Evolutionary conservation across 2,888 invertebrate genomes (phyloP), one percentile per base, ranked within the genome.

Genomic region (Proisotoma minuta): DNA sequence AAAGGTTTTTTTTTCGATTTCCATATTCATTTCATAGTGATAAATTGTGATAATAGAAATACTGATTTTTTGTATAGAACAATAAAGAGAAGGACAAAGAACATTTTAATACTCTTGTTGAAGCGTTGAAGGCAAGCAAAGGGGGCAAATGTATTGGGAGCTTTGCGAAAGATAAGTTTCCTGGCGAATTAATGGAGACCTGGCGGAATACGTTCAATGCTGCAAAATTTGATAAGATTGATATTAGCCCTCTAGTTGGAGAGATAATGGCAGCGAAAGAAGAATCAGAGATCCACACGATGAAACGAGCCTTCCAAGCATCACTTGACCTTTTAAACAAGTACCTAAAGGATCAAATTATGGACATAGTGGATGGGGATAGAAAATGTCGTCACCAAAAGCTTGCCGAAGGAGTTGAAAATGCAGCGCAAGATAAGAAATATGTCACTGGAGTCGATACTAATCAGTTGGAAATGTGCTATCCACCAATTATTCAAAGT

Each of bases 341-440:
- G 78, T 96, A 93, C 79, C 83, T 99, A 47, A 92, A 94, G 78
- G 94, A 96, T 79, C 94, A 98, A 79, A 91, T 99, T 70, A 95
- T 98, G 89, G 96, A 96, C 78, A 93, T 98, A 73, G 94, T 99
- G 76, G 98, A 99, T 83, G 88, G 92, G 3, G 99, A 99, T 77
- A 94, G 66, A 48, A 72, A 73, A 59, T 63, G 69, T 15, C 66
- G 69, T 78, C 99, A 99, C 78, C 84, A 86, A 47, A 97, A 96
- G 78, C 80, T 99, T 18, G 89, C 97, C 0, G 95, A 96, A 79
- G 94, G 94, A 10, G 91, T 97, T 1, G 97, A 98, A 78, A 83
- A 87, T 15, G 95, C 95, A 0, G 85, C 96, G 75, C 85, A 87
- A n/a, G 94, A 96, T 77, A 95, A 95, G 76, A 97, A 98, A 79